phyloP scores from a whole-genome alignment of 2,888 invertebrate genomes.

The Nomada fabriciana region DNA sequence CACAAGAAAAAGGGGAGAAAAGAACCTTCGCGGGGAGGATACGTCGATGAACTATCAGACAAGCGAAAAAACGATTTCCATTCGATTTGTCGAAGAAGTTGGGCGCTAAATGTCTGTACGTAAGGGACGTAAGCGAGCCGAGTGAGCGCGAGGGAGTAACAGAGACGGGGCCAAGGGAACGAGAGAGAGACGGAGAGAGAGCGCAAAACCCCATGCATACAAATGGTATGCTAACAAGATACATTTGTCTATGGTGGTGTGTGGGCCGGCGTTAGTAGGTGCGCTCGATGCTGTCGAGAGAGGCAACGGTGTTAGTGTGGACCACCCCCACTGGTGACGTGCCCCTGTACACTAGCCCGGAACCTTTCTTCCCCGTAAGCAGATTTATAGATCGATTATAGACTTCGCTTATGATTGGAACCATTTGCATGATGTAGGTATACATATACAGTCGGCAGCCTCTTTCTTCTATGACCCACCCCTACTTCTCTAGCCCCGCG shows the following conservation, averaged over 20 bases:
- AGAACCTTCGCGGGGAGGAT: conserved; percentile 23
- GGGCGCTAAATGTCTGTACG: conserved; percentile 78
- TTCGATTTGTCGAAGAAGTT: conserved; percentile 81
- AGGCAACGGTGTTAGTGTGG: conserved; percentile 50
- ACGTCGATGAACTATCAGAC: conserved; percentile 48
- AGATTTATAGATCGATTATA: conserved; percentile 85
- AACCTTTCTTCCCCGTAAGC: conserved; percentile 78
- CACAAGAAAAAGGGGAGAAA: conserved; percentile 13
- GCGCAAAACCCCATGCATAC: conserved; percentile 83
- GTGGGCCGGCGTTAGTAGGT: conserved; percentile 63
- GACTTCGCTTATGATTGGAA: conserved; percentile 83
- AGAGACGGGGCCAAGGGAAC: conserved; percentile 16
- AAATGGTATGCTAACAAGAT: conserved; percentile 84
- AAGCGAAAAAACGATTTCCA: conserved; percentile 77
- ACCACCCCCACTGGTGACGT: conserved; percentile 65
- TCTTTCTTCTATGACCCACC: conserved; percentile 53
- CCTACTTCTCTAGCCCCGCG: background rate
- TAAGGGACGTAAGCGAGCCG: conserved; percentile 70
- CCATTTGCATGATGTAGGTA: conserved; percentile 83
- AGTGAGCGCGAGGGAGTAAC: conserved; percentile 44
- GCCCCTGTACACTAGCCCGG: conserved; percentile 56
- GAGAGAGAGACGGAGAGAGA: conserved; percentile 51
- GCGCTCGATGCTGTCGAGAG: conserved; percentile 58
- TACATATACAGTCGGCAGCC: conserved; percentile 64
- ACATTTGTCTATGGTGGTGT: conserved; percentile 83